These are phyloP conservation scores for Eumeta japonica DNA, from an alignment of 1,140 invertebrate genomes.

Conservation along the genomic window DNA sequence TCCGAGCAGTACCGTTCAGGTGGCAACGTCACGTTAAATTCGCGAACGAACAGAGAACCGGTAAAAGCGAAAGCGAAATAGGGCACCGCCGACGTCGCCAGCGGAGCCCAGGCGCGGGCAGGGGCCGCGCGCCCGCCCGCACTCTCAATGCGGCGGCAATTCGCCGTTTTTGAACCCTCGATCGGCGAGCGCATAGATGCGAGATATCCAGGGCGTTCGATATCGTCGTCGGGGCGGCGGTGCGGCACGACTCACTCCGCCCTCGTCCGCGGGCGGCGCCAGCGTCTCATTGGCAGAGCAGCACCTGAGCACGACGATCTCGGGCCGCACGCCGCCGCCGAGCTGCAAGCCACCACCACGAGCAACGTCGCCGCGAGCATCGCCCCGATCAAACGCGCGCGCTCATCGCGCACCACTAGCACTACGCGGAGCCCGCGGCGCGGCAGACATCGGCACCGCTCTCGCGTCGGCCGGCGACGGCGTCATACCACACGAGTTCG, in stretches of 20 bases:
- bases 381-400: slow-evolving; percentile 3
- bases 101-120: slow-evolving; percentile 25
- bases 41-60: slow-evolving; percentile 56
- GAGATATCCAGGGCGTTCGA: slow-evolving; percentile 53
- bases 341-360: not conserved
- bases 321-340: slow-evolving; percentile 25
- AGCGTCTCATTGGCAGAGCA: slow-evolving; percentile 50
- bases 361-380: not conserved
- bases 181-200: slow-evolving; percentile 54
- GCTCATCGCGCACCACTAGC: slow-evolving; percentile 15
- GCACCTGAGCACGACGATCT: slow-evolving; percentile 55
- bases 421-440: slow-evolving; percentile 5
- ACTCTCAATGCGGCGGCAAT: slow-evolving; percentile 51
- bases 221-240: slow-evolving; percentile 4
- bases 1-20: slow-evolving; percentile 63
- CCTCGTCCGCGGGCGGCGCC: slow-evolving; percentile 14
- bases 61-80: slow-evolving; percentile 58
- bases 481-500: too few species aligned
- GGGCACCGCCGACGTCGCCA: slow-evolving; percentile 28
- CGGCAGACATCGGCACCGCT: not conserved
- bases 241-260: slow-evolving; percentile 12
- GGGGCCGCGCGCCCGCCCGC: slow-evolving; percentile 26
- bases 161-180: slow-evolving; percentile 27
- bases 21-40: slow-evolving; percentile 30
- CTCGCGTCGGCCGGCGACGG: not conserved